Base-by-base conservation (phyloP, 37 sponge, comb jelly and placozoan species). In the Ephydatia muelleri region DNA sequence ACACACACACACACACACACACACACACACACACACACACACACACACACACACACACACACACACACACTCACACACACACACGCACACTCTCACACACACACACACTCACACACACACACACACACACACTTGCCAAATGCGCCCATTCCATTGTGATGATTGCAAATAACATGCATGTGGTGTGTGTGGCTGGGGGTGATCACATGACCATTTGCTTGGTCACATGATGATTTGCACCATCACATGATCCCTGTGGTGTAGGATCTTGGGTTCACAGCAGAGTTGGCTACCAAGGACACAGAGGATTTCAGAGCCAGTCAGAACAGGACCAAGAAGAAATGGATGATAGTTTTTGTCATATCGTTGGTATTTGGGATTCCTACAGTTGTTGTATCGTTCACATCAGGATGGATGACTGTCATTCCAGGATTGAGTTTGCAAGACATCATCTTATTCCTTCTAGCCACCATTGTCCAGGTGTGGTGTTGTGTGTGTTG, bases 311-410 rank as follows among this genome's bases (percentile, higher is more conserved):
- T 28, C 11, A 38, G 71, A 2, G 11, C 26, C 19, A 71, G 27
- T 49, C 30, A 43, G 16, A 8, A 11, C 66, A n/a, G 38, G 29
- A 65, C 83, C 34, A 71, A 82, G 28, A 64, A 38, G 30, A 95
- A 85, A 47, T 99, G 99, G 99, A 49, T 83, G 36, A 23, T 70
- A 19, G 86, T 94, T 0, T 96, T 99, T 82, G n/a, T 95, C 11
- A 37, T 99, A 31, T 91, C 95, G 38, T 87, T 95, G 9, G 67
- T 96, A 33, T 88, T 94, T 83, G 94, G 91, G 8, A 76, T 96
- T n/a, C 99, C 99, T 2, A 87, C 93, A 48, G 79, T 97, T n/a
- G 64, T 91, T 35, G 40, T 94, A 9, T 80, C 91, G 40, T 83
- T 93, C 68, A 69, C 78, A 1, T 75, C 88, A 30, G 72, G 27